A percentile compares a stretch with the other conserved stretches of the same genome.
Conservation (phyloP, 2,797 vertebrate genomes). For the Capromys pilorides region DNA sequence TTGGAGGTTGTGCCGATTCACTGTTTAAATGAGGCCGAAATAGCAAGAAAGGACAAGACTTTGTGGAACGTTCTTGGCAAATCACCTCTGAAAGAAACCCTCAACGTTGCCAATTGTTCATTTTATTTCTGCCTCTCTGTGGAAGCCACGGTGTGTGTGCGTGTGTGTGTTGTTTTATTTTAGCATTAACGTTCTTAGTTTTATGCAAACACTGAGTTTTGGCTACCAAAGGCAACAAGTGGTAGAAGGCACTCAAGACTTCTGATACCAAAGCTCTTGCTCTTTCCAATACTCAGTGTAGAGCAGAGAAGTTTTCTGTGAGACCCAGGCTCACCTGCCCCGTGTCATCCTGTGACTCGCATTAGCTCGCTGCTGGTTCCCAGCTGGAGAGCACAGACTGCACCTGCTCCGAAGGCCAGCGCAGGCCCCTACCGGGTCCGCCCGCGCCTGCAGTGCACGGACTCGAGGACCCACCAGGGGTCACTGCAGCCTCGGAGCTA, state of each 20-base stretch:
- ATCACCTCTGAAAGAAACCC: neutral
- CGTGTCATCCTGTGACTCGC: neutral
- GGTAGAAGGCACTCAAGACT: slow-evolving; percentile 11
- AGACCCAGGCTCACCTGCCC: neutral
- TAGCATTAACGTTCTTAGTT: neutral
- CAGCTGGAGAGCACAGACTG: slow-evolving; percentile 24
- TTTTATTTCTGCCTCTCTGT: neutral
- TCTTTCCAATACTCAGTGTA: neutral
- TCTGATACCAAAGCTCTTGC: neutral
- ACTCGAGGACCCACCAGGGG: slow-evolving; percentile 74
- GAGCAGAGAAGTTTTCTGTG: neutral
- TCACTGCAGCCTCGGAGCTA: slow-evolving; percentile 75
- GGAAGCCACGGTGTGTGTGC: neutral
- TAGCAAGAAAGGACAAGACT: neutral
- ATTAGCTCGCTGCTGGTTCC: neutral
- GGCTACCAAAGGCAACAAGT: neutral
- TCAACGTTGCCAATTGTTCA: slow-evolving; percentile 11
- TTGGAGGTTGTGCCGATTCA: neutral
- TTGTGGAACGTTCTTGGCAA: neutral
- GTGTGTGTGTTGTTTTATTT: neutral
- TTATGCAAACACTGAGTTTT: neutral
- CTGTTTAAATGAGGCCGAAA: neutral
- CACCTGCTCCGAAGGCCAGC: slow-evolving; percentile 69
- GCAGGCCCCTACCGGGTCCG: neutral
- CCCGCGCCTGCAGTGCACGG: neutral